Evolutionary conservation across 1,140 invertebrate species (phyloP).

Genomic region (Battus philenor): DNA sequence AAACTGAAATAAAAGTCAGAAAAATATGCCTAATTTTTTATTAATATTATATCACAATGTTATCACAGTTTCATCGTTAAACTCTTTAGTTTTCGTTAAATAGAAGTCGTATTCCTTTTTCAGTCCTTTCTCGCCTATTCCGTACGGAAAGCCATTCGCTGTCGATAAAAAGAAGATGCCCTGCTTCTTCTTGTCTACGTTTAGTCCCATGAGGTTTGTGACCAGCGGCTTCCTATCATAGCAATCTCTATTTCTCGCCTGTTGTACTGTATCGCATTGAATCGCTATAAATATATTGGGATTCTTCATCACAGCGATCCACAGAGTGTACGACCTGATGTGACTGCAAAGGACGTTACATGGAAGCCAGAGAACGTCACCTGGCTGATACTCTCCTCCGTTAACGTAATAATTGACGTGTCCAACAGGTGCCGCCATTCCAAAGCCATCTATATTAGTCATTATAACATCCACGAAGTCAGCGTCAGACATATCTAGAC

Average conservation of each 20-base stretch:
- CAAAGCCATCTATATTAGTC: slow-evolving; percentile 82
- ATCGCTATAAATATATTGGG: slow-evolving; percentile 45
- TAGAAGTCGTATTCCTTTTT: slow-evolving; percentile 37
- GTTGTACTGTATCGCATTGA: slow-evolving; percentile 51
- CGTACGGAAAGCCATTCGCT: slow-evolving; percentile 37
- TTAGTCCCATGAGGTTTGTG: slow-evolving; percentile 42
- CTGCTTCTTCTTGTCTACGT: slow-evolving; percentile 34
- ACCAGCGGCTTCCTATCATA: slow-evolving; percentile 35
- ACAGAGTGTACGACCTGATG: slow-evolving; percentile 34
- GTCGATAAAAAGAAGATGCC: slow-evolving; percentile 54
- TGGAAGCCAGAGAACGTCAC: slow-evolving; percentile 42
- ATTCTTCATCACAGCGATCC: slow-evolving; percentile 38
- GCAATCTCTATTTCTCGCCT: slow-evolving; percentile 43
- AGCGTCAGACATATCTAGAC: slow-evolving; percentile 48
- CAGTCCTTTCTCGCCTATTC: slow-evolving; percentile 41
- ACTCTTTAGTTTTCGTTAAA: slow-evolving; percentile 13
- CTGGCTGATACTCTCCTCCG: slow-evolving; percentile 82
- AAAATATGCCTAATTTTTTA: background rate
- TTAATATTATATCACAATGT: slow-evolving; percentile 25
- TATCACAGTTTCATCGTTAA: slow-evolving; percentile 26
- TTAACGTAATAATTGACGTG: slow-evolving; percentile 83
- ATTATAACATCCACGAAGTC: slow-evolving; percentile 77
- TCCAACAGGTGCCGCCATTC: slow-evolving; percentile 79
- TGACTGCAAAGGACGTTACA: slow-evolving; percentile 50
- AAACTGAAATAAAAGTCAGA: too few species aligned